These are phyloP conservation scores for Pterocles gutturalis DNA, from an alignment of 2,113 vertebrate species.

Conservation along the genomic window DNA sequence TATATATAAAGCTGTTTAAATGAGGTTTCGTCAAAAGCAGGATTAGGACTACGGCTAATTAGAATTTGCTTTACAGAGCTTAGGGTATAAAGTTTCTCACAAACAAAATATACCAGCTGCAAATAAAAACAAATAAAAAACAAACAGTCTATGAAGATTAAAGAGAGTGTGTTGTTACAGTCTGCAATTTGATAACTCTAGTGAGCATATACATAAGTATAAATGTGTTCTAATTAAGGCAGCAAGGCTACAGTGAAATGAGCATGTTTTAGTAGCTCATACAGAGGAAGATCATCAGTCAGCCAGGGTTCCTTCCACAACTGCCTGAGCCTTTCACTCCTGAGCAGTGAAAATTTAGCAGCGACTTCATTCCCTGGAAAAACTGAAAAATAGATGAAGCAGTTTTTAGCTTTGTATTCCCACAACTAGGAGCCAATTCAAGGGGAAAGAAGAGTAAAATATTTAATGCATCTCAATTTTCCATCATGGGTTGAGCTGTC, in stretches of 20 bases:
- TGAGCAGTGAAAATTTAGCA: neutral
- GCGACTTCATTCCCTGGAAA: neutral
- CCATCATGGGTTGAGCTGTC: neutral
- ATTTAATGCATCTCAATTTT: neutral
- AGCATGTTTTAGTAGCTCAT: neutral
- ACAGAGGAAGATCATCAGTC: neutral
- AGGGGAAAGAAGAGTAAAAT: neutral
- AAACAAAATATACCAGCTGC: neutral
- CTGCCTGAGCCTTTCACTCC: neutral
- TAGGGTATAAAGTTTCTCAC: neutral
- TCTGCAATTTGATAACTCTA: neutral
- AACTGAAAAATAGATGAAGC: neutral
- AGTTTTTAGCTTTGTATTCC: neutral
- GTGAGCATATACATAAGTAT: neutral
- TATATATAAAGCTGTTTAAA: constrained; percentile 8
- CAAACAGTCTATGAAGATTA: neutral
- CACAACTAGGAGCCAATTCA: neutral
- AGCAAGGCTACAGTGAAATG: neutral
- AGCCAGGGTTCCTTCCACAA: neutral
- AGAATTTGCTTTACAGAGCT: neutral
- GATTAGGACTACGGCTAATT: neutral
- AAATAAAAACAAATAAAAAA: neutral
- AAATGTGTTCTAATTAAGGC: neutral
- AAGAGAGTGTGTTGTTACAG: neutral
- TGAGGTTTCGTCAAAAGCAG: neutral